Conservation (phyloP, 2,797 vertebrate genomes). For the Chloroceryle inda region DNA sequence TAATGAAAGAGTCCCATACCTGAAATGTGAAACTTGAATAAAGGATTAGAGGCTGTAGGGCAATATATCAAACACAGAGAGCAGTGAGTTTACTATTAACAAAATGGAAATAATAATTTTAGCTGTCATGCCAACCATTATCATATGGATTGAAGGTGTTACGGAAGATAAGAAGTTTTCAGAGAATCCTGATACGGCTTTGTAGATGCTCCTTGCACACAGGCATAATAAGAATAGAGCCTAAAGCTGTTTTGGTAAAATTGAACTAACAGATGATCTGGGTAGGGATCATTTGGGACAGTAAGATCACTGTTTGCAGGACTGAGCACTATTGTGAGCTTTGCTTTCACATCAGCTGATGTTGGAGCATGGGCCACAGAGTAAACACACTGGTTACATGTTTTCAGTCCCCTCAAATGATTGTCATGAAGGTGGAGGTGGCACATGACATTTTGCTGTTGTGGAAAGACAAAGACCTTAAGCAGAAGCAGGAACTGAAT, state of each 20-base stretch:
- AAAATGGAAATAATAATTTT: background rate
- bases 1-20: background rate
- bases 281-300: background rate
- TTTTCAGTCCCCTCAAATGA: background rate
- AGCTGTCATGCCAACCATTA: background rate
- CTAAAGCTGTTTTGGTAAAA: background rate
- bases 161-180: background rate
- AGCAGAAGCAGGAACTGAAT: background rate
- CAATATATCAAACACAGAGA: background rate
- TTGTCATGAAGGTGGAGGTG: background rate
- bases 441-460: background rate
- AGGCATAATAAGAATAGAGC: background rate
- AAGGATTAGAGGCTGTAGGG: background rate
- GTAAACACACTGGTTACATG: background rate
- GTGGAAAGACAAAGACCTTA: background rate
- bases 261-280: background rate
- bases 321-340: background rate
- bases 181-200: background rate
- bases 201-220: background rate
- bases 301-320: background rate
- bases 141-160: background rate
- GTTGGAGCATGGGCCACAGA: background rate
- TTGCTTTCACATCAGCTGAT: background rate
- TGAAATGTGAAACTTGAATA: background rate
- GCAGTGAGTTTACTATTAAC: background rate